Conservation (phyloP, 2,113 vertebrate genomes). For the Lonchura striata region DNA sequence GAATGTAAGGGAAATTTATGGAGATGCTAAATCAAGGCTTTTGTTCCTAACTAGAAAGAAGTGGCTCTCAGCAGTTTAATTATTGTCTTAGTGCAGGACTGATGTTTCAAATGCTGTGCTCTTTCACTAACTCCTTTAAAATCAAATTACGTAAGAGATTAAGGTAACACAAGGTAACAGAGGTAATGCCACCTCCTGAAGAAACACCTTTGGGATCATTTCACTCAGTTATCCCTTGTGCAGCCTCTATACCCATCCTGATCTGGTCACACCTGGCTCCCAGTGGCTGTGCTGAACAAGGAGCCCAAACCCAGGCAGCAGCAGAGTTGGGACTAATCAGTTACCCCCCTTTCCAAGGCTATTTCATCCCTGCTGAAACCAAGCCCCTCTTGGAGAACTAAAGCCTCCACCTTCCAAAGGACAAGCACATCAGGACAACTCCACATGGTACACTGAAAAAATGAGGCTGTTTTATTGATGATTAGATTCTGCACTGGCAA, state of each 20-base stretch:
- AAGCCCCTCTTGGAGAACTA: background rate
- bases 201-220: background rate
- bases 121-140: background rate
- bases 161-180: background rate
- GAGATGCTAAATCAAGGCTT: slow-evolving; percentile 36
- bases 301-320: background rate
- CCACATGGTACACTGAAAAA: slow-evolving; percentile 55
- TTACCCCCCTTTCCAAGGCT: background rate
- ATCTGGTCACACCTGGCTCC: background rate
- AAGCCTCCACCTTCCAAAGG: background rate
- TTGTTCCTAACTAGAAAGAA: slow-evolving; percentile 24
- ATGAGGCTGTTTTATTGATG: slow-evolving; percentile 64
- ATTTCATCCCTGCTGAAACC: background rate
- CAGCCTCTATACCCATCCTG: background rate
- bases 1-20: background rate
- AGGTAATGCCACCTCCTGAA: background rate
- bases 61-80: background rate
- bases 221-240: background rate
- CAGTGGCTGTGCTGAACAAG: background rate
- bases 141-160: background rate
- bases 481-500: background rate
- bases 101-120: background rate
- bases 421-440: background rate
- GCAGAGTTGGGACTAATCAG: background rate
- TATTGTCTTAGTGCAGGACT: background rate